phyloP scores from a whole-genome alignment of 1,140 invertebrate genomes.

The Drosophila pandora region DNA sequence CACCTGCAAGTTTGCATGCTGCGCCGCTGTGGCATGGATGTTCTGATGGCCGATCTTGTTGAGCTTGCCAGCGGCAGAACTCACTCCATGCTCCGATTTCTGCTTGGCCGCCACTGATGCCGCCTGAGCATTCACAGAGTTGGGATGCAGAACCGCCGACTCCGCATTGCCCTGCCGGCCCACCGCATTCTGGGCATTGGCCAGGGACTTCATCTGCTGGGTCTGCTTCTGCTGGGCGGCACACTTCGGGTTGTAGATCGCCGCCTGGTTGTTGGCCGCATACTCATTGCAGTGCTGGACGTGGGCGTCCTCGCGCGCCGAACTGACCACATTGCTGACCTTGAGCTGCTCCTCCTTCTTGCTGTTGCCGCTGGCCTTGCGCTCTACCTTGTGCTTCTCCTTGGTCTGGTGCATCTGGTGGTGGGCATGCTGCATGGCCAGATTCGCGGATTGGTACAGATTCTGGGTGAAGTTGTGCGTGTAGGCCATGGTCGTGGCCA shows the following conservation, averaged over 20 bases:
- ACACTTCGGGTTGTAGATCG: conserved; percentile 64
- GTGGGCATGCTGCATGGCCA: conserved; percentile 78
- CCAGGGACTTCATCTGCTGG: conserved; percentile 65
- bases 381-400: conserved; percentile 76
- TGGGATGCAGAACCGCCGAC: conserved; percentile 41
- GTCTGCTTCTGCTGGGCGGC: conserved; percentile 62
- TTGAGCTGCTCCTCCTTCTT: conserved; percentile 70
- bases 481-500: conserved; percentile 81
- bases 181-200: conserved; percentile 49
- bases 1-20: conserved; percentile 58
- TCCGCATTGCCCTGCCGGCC: conserved; percentile 42
- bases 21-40: conserved; percentile 38
- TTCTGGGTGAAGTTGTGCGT: conserved; percentile 79
- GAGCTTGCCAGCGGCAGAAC: conserved; percentile 54
- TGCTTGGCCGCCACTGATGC: conserved; percentile 41
- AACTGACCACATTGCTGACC: conserved; percentile 34
- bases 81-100: conserved; percentile 60
- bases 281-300: conserved; percentile 66
- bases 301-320: conserved; percentile 45
- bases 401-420: conserved; percentile 75
- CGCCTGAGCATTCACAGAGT: conserved; percentile 31
- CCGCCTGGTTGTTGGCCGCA: conserved; percentile 55
- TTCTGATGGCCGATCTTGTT: conserved; percentile 56
- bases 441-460: conserved; percentile 71
- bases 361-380: conserved; percentile 60